Evolutionary conservation across 2,888 invertebrate genomes (phyloP), one percentile per base, ranked within the genome.

Genomic region (Empis stercorea): DNA sequence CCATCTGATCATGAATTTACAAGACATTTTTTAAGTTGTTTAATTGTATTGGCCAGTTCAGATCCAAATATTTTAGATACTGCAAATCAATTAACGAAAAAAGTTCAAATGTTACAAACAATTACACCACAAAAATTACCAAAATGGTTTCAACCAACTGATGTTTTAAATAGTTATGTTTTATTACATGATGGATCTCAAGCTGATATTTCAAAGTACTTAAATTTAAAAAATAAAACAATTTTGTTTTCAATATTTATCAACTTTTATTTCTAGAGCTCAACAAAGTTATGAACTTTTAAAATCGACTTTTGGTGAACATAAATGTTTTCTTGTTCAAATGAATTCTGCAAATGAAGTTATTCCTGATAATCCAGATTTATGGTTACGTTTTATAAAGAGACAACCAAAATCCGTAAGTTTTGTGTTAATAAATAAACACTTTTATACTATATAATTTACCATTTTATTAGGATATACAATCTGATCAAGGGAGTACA

Each of bases 1-100:
- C 87, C 88, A 15, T 84, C 87, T 5, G 96, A 97, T 62, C 96
- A 97, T 73, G 99, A 99, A 71, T 97, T 93, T 62, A 86, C 93
- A 0, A 87, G 87, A 61, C 91, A 92, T 67, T 85, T 86, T 61
- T 64, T 91, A 45, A 85, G 85, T 13, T 91, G 91, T 64, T 77
- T 89, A 59, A 76, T 89, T 57, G 81, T 86, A 13, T 75, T 81
- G 16, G 80, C 83, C 17, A 79, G 84, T 30, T 70, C 74, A 30
- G 87, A 87, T 65, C 76, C 80, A 1, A 80, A 81, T 72, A 86
- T 93, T 7, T 68, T 91, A 50, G 89, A 89, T 55, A 81, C 83
- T 53, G 84, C 95, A 56, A 81, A 84, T 60, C 76, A 79, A 54
- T 73, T 95, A 61, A 80, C 84, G 48, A 84, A 88, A 60, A 82